Base-by-base conservation (phyloP, 2,113 vertebrate genomes). In the Phylloscopus whistleri region DNA sequence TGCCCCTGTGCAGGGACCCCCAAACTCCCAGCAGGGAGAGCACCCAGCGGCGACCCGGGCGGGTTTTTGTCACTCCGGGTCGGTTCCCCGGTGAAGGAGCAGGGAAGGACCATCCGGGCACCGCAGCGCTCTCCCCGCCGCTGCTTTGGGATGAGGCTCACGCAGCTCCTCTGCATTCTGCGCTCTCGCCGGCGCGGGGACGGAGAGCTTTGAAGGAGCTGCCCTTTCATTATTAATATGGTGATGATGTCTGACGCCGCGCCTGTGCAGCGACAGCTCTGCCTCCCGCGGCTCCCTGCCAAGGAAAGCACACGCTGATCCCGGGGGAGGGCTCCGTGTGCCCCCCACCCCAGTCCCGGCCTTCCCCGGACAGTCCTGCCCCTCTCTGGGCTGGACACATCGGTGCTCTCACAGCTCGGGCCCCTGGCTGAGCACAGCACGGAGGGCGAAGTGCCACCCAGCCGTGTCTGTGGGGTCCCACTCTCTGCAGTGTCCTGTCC, bases 141-240 rank as follows among this genome's bases (percentile, higher is more conserved):
- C 97, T 94, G 94, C 95, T 97, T 97, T 97, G 95, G 75, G 41
- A 90, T 91, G 94, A 94, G 52, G 35, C 89, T 94, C 94, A 95
- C 49, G 90, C 63, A 3, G 6, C 83, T 62, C n/a, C 84, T 94
- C 94, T 97, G 97, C 97, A 97, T 96, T 92, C 96, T 4, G 21
- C 7, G 64, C 94, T 96, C 94, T 95, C 73, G 59, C 72, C 63
- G 41, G 91, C 59, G 21, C 78, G n/a, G 87, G 97, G 96, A 87
- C 94, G 81, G 37, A 44, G 81, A 94, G 95, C 97, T 97, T 94
- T 55, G 41, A 94, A 95, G 93, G 97, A 81, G 92, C 94, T 94
- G 96, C 93, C 94, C 95, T 94, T 96, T 92, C 97, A 95, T 98
- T 94, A 97, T 97, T 97, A 97, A 98, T 96, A 95, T 92, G 43